Evolutionary conservation across 2,888 invertebrate species (phyloP), one percentile per base, ranked within the genome.

Genomic region (Myopa tessellatipennis): DNA sequence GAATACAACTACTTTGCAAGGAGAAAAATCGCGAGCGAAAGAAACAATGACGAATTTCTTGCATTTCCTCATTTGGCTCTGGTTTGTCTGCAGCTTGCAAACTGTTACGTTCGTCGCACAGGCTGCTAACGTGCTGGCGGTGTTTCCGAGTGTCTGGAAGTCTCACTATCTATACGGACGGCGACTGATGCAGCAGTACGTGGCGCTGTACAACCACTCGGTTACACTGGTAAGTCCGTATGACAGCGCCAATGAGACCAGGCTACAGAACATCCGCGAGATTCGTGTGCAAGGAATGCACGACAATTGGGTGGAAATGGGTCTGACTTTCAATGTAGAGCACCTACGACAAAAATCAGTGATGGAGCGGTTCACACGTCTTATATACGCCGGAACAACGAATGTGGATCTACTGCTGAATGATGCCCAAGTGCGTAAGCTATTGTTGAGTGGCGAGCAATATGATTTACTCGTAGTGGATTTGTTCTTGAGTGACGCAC

Each of bases 401-500:
- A 87, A 87, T 79, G 86, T 87, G 34, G 88, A 89, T 76, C 80
- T 87, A 8, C 67, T 89, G 72, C 79, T 89, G 8, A 82, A 84
- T n/a, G 85, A 87, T 83, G 81, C 80, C 0, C 82, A 85, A 60
- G 83, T 89, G 16, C 83, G 83, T 1, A 83, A 85, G 16, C 65
- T 89, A 2, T 67, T 89, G 4, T 83, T 83, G 6, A 86, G 87
- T 18, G 84, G 85, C 10, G 83, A 85, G 34, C 83, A 82, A 7
- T 89, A 88, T 70, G 89, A 89, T 84, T 82, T 89, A 70, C 80
- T 89, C 3, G 83, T 89, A 8, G 87, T 90, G 3, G 91, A 91
- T 81, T 85, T 90, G 63, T 90, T 91, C 81, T 82, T 90, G 36
- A 90, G 90, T 81, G 91, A 92, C 81, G 90, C 90, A 8, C 75